Evolutionary conservation across 37 sponge, comb jelly and placozoan species (phyloP), one percentile per base, ranked within the genome.

Genomic region (Tethya wilhelma): DNA sequence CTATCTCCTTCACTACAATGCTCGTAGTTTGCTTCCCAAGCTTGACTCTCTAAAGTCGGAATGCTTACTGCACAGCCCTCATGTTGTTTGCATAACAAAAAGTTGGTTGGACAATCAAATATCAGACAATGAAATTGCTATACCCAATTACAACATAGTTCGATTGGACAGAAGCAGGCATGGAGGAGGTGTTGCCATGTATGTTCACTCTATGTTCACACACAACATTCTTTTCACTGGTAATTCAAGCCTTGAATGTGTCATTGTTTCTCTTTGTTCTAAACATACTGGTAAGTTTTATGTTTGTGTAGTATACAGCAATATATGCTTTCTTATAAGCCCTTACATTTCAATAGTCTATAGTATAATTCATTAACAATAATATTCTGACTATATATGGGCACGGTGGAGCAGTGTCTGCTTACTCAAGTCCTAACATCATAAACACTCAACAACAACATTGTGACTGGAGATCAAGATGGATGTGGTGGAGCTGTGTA

Each of bases 141-240:
- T 60, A n/a, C 26, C 20, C 7, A 60, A 60, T 60, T 60, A 60
- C 22, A 8, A 60, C 22, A 26, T 60, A n/a, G 28, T 60, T 8
- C 20, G 63, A 26, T 26, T 7, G 28, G 63, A 60, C 28, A 60
- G 63, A 60, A 60, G 22, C 28, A 60, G 63, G 22, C 63, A 60
- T 25, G 63, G 63, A n/a, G 63, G 63, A 7, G 63, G 63, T n/a
- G 63, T 60, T 60, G 28, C 28, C 7, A 25, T 60, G 20, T 60
- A 25, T n/a, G 28, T 60, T 25, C 20, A 25, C 28, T n/a, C 11
- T 12, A 25, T 6, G 11, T 12, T 60, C 22, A 25, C 22, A 60
- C 22, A 25, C 28, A 26, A 12, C 11, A 26, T 60, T 60, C 22
- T 60, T n/a, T n/a, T 60, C 22, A 25, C 63, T n/a, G 63, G 26